Evolutionary conservation across 2,888 invertebrate species (phyloP).

Genomic region (Trissolcus brochymenae): DNA sequence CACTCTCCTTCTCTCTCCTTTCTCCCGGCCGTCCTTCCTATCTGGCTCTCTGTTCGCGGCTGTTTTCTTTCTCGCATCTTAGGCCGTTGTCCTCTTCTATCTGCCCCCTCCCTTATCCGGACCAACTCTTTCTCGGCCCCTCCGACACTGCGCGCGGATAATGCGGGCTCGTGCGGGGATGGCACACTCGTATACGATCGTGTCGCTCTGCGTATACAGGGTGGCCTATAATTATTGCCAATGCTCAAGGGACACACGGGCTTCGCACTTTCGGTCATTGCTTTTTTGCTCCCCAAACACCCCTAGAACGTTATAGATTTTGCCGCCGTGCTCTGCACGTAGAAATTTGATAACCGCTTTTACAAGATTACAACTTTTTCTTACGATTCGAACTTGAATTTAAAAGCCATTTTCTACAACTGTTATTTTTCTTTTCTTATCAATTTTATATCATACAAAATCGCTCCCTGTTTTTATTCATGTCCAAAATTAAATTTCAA

Average conservation of each 20-base stretch:
- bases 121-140: conserved; percentile 35
- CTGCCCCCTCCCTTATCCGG: conserved; percentile 10
- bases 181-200: conserved; percentile 19
- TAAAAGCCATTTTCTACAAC: too few species aligned
- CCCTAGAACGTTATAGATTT: conserved; percentile 14
- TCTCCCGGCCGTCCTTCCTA: conserved; percentile 32
- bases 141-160: conserved; percentile 27
- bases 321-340: neutral
- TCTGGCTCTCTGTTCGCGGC: conserved; percentile 17
- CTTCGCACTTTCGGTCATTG: conserved; percentile 23
- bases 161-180: conserved; percentile 46
- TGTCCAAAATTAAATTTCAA: too few species aligned
- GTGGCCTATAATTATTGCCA: conserved; percentile 43
- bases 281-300: conserved; percentile 22
- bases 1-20: conserved; percentile 31
- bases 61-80: conserved; percentile 35
- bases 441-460: too few species aligned
- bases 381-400: neutral
- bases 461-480: too few species aligned
- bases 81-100: conserved; percentile 36
- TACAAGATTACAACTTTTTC: neutral
- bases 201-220: conserved; percentile 36
- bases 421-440: too few species aligned
- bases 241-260: conserved; percentile 18
- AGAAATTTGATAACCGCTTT: neutral